Base-by-base conservation (phyloP, 2,797 vertebrate genomes). In the Gymnoscopelus braueri region DNA sequence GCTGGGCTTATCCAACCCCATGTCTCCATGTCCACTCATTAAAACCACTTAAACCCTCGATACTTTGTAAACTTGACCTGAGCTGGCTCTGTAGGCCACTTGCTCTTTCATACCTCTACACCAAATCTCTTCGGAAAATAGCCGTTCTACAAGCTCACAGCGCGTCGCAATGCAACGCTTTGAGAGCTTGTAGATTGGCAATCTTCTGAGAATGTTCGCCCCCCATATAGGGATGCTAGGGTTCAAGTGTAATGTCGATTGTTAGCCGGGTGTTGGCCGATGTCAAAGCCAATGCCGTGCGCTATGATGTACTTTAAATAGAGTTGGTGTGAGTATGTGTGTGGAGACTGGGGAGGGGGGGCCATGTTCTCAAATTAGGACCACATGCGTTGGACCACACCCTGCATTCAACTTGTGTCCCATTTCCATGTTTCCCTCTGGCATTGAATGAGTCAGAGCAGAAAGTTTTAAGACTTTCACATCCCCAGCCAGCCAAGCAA, bases 311-410 rank as follows among this genome's bases (percentile, higher is more conserved):
- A 65, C 64, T 77, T 69, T 73, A 74, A 77, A 71, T 62, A 74
- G 81, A 71, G 15, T 23, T 1, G 10, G 24, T 55, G 54, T n/a
- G 62, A 72, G 81, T 69, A n/a, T 19, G 1, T 13, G 68, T 61
- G 65, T 24, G 64, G 19, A 19, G 19, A 19, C 19, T 19, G 23
- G 61, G 62, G 52, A 14, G 2, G 29, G 57, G 53, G 63, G 60
- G 35, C 65, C 48, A 67, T 81, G 63, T 62, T 47, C 47, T 56
- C 52, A 83, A 81, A 88, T 65, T 69, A 85, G 35, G 81, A 80
- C 65, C 82, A 86, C 81, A 87, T 87, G 79, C 50, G 44, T 29
- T 62, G 44, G 68, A 69, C 32, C 88, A 79, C 87, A 84, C 87
- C 89, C 82, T 57, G 29, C 4, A n/a, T 67, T 77, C 55, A 69